Conservation (phyloP, 2,888 invertebrate genomes). For the Orchestes rusci region DNA sequence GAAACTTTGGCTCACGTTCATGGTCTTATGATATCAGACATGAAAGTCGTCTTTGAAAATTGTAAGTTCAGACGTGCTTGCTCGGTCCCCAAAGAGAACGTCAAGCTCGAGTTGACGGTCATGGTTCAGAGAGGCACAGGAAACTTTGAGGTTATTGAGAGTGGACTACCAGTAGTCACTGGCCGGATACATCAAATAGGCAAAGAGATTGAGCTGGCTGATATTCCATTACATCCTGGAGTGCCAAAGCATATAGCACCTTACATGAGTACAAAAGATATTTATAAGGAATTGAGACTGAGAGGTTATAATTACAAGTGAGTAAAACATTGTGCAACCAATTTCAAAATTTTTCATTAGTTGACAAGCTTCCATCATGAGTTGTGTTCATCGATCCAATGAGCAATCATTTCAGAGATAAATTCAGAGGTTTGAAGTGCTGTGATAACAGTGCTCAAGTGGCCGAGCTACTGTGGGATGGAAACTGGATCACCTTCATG, state of each 20-base stretch:
- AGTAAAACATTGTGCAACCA: too few relatives aligned
- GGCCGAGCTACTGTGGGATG: slow-evolving; percentile 29
- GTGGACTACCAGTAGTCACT: slow-evolving; percentile 17
- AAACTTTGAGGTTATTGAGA: slow-evolving; percentile 33
- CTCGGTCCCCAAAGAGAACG: slow-evolving; percentile 35
- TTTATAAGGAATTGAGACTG: slow-evolving; percentile 61
- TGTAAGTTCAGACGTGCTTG: slow-evolving; percentile 51
- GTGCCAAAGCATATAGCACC: slow-evolving; percentile 2
- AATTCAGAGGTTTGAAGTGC: slow-evolving; percentile 29
- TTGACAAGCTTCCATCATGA: too few relatives aligned
- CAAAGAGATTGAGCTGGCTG: slow-evolving; percentile 4
- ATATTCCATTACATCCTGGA: slow-evolving; percentile 12
- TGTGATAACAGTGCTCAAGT: slow-evolving; percentile 25
- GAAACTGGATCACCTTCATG: slow-evolving; percentile 80
- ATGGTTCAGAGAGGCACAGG: slow-evolving; percentile 32
- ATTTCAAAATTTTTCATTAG: too few relatives aligned
- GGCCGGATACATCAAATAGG: slow-evolving; percentile 16
- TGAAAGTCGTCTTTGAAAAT: slow-evolving; percentile 53
- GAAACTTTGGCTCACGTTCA: slow-evolving; percentile 46
- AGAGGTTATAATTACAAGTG: slow-evolving; percentile 55
- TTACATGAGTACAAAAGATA: slow-evolving; percentile 48
- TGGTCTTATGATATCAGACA: slow-evolving; percentile 41
- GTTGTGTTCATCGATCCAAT: too few relatives aligned
- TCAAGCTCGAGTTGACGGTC: slow-evolving; percentile 26
- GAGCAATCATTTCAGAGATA: slow-evolving; percentile 26